Percentiles rank a stretch among this genome's conserved stretches.
These are phyloP conservation scores for Mustela nigripes DNA, from an alignment of 2,113 vertebrate genomes.

Conservation along the genomic window DNA sequence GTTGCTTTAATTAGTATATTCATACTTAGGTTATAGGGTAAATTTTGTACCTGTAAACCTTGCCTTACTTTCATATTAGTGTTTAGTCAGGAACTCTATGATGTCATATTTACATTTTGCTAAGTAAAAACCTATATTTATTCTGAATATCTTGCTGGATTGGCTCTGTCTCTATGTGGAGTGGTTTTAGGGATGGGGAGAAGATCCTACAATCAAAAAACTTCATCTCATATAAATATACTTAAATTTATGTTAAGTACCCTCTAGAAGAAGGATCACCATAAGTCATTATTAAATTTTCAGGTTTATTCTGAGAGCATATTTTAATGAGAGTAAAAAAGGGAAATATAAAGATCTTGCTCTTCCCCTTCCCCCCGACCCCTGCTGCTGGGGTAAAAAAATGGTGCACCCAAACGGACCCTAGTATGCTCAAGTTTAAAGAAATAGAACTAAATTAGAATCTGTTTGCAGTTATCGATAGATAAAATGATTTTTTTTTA, in stretches of 20 bases:
- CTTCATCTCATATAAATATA: not conserved
- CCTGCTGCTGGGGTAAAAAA: not conserved
- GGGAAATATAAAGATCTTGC: not conserved
- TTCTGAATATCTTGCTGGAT: not conserved
- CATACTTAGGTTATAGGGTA: not conserved
- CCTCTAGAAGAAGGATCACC: not conserved
- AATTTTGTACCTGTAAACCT: not conserved
- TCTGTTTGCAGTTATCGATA: not conserved
- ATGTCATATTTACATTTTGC: not conserved
- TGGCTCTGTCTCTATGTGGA: not conserved
- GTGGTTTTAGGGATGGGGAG: not conserved
- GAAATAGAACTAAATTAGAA: not conserved
- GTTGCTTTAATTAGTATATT: not conserved
- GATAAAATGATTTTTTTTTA: not conserved
- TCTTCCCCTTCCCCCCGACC: accelerated
- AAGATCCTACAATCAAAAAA: not conserved
- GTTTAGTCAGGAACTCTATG: not conserved
- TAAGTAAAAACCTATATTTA: not conserved
- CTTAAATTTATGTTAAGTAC: not conserved
- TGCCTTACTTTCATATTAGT: not conserved
- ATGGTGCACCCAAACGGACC: not conserved
- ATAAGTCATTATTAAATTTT: not conserved
- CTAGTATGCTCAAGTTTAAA: not conserved
- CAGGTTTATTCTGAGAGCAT: not conserved
- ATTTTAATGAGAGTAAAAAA: not conserved